Evolutionary conservation across 2,888 invertebrate genomes (phyloP), one percentile per base, ranked within the genome.

Genomic region (Oscheius myriophilus): DNA sequence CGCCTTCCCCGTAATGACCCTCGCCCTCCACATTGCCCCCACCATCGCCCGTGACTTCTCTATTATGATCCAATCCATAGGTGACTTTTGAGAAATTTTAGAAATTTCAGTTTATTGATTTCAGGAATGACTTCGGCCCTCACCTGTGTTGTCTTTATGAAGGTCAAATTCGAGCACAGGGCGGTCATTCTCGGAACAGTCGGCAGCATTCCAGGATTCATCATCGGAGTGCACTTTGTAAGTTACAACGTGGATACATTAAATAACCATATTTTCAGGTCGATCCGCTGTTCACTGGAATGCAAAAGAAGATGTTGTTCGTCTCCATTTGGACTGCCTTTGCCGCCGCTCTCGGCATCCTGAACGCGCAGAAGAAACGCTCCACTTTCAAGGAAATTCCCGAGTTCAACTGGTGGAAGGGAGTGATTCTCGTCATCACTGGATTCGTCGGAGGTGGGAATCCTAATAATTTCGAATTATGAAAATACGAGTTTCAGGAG

Each of bases 291-390:
- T 79, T 87, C 69, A 72, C 78, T 11, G 80, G 83, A 18, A 70
- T 82, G 16, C 72, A 79, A 68, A 87, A 87, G 79, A 87, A 87
- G 70, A 87, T 87, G 85, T 71, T 82, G 18, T 87, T 87, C 72
- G 86, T 87, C 39, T 82, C 85, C 7, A 81, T 87, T 52, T 87
- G 86, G 86, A 81, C 82, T 26, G 79, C 86, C 2, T 87, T 87
- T 69, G 86, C 87, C 7, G 78, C 85, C 49, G 84, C 86, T 14
- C 74, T 87, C 57, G 84, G 83, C 63, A 74, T 87, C 25, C 75
- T 87, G 23, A 87, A 87, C 71, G 68, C 79, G 3, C 78, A 83
- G 45, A 67, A 79, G 71, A 72, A 87, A 58, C 73, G 85, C 11
- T 69, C 72, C 0, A 80, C 81, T n/a, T 78, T 73, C 71, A 76